phyloP scores from a whole-genome alignment of 2,797 vertebrate genomes.

The Microctenopoma steveboyesi region DNA sequence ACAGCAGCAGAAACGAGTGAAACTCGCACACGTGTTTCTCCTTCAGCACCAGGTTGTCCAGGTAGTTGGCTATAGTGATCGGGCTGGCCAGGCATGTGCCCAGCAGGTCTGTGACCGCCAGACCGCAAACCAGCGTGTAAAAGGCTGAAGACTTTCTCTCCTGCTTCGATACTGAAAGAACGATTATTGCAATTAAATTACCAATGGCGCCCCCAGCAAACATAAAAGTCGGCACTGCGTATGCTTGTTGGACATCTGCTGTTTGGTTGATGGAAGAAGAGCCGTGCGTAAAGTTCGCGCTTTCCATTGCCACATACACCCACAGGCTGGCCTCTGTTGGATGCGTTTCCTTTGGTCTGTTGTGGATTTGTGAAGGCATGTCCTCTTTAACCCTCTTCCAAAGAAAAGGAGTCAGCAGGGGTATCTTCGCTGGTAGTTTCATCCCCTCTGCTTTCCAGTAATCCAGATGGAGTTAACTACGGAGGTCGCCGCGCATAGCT shows the following conservation, averaged over 20 bases:
- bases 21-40: conserved; percentile 87
- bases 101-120: conserved; percentile 95
- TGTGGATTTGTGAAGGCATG: conserved; percentile 1
- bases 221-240: conserved; percentile 83
- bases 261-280: conserved; percentile 30
- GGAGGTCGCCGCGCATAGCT: conserved; percentile 9
- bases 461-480: conserved; percentile 6
- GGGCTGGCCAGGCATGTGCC: conserved; percentile 95
- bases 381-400: conserved; percentile 14
- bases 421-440: conserved; percentile 20
- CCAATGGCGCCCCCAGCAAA: conserved; percentile 94
- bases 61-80: conserved; percentile 92
- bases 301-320: conserved; percentile 40
- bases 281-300: conserved; percentile 62
- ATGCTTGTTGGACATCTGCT: fast-evolving
- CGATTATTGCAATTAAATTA: conserved; percentile 93
- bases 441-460: conserved; percentile 31
- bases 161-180: conserved; percentile 91
- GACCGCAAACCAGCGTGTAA: conserved; percentile 92
- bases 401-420: neutral
- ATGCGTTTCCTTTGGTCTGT: neutral
- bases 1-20: conserved; percentile 92
- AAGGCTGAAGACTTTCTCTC: conserved; percentile 94
- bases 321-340: conserved; percentile 10
- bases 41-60: conserved; percentile 84